Conservation (phyloP, 2,113 vertebrate genomes). For the Piaya cayana region DNA sequence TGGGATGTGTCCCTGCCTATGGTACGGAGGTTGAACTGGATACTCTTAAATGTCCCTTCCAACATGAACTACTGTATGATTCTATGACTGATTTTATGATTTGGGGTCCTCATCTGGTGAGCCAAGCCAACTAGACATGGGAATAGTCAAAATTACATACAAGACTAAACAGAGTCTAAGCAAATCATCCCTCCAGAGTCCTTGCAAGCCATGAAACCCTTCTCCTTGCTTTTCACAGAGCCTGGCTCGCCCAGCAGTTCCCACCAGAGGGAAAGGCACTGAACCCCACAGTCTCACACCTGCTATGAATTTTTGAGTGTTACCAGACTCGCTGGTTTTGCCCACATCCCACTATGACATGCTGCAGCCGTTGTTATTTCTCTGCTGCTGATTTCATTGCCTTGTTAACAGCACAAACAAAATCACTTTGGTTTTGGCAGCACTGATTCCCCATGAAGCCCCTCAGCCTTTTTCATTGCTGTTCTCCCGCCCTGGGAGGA, state of each 20-base stretch:
- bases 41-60: too few relatives aligned
- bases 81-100: background rate
- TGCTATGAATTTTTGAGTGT: background rate
- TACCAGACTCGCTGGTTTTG: background rate
- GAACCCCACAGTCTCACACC: background rate
- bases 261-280: accelerated
- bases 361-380: background rate
- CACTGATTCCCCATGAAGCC: accelerated
- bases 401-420: background rate
- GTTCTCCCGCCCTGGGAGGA: accelerated
- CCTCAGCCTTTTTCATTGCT: background rate
- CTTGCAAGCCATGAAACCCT: background rate
- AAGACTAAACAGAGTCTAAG: background rate
- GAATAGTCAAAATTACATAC: background rate
- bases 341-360: background rate
- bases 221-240: background rate
- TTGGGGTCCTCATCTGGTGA: accelerated
- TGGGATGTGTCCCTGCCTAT: too few relatives aligned
- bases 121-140: accelerated
- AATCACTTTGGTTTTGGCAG: accelerated
- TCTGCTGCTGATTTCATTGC: background rate
- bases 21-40: too few relatives aligned
- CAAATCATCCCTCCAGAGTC: accelerated
- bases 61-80: too few relatives aligned
- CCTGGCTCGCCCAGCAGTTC: background rate